Evolutionary conservation across 2,888 invertebrate genomes (phyloP).

Genomic region (Nemotelus pantherinus): DNA sequence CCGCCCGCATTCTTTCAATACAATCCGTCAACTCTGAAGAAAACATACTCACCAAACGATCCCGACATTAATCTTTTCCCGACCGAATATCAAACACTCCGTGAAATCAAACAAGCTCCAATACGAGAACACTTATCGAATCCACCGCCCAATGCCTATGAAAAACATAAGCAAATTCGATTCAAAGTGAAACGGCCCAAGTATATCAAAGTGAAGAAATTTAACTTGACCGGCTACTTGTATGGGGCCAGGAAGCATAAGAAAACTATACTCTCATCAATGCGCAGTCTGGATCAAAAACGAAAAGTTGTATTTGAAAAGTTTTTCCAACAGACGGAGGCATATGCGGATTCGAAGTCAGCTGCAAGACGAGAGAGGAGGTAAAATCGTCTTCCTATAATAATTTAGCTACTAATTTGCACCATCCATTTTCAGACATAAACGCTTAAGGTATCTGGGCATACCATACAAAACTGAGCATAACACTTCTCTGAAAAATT

Average conservation of each 20-base stretch:
- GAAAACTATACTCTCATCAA: not conserved
- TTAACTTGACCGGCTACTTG: slow-evolving; percentile 60
- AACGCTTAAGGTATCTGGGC: slow-evolving; percentile 51
- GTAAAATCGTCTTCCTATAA: not conserved
- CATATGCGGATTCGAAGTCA: slow-evolving; percentile 2
- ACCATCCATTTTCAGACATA: slow-evolving; percentile 4
- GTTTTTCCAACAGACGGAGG: slow-evolving; percentile 5
- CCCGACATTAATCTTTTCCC: slow-evolving; percentile 58
- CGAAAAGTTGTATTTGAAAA: not conserved
- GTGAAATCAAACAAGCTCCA: slow-evolving; percentile 48
- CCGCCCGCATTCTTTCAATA: slow-evolving; percentile 51
- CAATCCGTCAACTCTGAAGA: slow-evolving; percentile 45
- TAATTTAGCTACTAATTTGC: not conserved
- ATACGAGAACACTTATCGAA: slow-evolving; percentile 48
- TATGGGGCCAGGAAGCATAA: slow-evolving; percentile 52
- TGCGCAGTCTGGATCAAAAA: not conserved
- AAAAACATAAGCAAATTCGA: slow-evolving; percentile 48
- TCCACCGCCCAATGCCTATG: not conserved
- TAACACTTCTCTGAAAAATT: not conserved
- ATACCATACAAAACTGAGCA: slow-evolving; percentile 42
- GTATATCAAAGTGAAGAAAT: slow-evolving; percentile 59
- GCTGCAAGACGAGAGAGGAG: slow-evolving; percentile 45
- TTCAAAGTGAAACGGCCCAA: slow-evolving; percentile 59
- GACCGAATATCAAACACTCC: slow-evolving; percentile 52
- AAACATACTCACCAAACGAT: slow-evolving; percentile 56